phyloP scores from a whole-genome alignment of 2,888 invertebrate species.

The Blastobasis lacticolella region DNA sequence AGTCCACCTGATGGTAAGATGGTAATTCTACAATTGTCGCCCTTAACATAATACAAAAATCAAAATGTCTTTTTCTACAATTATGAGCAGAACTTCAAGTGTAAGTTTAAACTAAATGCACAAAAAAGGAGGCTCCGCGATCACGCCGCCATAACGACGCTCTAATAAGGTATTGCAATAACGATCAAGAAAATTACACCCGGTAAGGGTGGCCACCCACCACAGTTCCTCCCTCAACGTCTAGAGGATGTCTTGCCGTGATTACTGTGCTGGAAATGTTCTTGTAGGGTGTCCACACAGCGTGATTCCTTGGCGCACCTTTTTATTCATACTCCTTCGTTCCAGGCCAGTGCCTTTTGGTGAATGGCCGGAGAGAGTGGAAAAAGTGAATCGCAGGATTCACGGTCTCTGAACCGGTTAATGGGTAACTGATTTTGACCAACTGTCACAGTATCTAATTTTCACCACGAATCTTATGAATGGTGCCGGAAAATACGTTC shows the following conservation, averaged over 20 bases:
- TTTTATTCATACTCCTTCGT: conserved; percentile 63
- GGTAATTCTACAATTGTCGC: too few species aligned
- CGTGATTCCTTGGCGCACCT: conserved; percentile 67
- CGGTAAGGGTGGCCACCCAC: conserved; percentile 12
- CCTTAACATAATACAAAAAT: too few species aligned
- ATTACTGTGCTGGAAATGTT: conserved; percentile 34
- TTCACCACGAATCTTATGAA: background rate
- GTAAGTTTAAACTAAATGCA: too few species aligned
- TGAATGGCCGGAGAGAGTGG: conserved; percentile 66
- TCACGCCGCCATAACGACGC: too few species aligned
- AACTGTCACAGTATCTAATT: conserved; percentile 12
- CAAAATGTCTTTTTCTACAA: too few species aligned
- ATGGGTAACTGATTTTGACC: conserved; percentile 45
- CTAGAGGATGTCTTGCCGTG: conserved; percentile 37
- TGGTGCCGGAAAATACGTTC: too few species aligned
- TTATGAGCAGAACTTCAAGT: too few species aligned
- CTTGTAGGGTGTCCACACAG: conserved; percentile 57
- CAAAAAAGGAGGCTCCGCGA: too few species aligned
- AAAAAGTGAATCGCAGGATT: conserved; percentile 68
- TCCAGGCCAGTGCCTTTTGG: conserved; percentile 55
- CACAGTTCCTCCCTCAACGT: conserved; percentile 43
- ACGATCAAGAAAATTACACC: too few species aligned
- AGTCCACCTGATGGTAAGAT: too few species aligned
- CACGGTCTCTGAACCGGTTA: conserved; percentile 57
- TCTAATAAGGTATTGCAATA: conserved; percentile 9